Evolutionary conservation across 1,140 invertebrate genomes (phyloP).

Genomic region (Platorchestia sp.): DNA sequence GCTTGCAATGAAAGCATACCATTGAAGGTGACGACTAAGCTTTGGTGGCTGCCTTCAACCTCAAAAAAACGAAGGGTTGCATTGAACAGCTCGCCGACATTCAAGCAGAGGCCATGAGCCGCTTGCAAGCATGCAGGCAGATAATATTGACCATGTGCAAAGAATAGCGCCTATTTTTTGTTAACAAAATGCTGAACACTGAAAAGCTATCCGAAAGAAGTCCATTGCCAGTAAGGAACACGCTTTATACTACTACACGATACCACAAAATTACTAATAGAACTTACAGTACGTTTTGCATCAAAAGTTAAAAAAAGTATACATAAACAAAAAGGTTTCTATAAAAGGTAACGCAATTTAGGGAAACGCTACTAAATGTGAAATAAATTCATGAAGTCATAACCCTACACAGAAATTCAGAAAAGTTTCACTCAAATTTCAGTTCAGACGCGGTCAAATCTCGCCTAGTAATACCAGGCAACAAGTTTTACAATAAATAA

Average conservation of each 20-base stretch:
- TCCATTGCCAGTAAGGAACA: neutral
- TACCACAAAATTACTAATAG: neutral
- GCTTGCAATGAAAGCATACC: neutral
- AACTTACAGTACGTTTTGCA: neutral
- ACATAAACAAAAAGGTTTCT: no score
- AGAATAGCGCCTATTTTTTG: neutral
- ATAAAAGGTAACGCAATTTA: no score
- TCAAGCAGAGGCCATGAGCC: neutral
- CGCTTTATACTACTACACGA: neutral
- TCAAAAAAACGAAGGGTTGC: neutral
- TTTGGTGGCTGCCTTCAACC: neutral
- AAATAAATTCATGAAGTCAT: no score
- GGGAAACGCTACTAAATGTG: no score
- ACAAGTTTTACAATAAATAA: no score
- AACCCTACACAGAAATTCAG: no score
- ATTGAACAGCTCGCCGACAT: neutral
- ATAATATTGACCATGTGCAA: neutral
- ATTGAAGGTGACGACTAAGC: neutral
- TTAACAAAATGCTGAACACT: neutral
- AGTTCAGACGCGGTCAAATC: no score
- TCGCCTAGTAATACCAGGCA: no score
- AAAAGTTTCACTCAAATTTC: no score
- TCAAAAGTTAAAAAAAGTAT: no score
- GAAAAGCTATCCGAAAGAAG: neutral
- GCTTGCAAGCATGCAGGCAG: conserved; percentile 4